Percentiles rank a stretch among this genome's conserved stretches.
phyloP scores from a whole-genome alignment of 2,113 vertebrate species.

The Grus americana region DNA sequence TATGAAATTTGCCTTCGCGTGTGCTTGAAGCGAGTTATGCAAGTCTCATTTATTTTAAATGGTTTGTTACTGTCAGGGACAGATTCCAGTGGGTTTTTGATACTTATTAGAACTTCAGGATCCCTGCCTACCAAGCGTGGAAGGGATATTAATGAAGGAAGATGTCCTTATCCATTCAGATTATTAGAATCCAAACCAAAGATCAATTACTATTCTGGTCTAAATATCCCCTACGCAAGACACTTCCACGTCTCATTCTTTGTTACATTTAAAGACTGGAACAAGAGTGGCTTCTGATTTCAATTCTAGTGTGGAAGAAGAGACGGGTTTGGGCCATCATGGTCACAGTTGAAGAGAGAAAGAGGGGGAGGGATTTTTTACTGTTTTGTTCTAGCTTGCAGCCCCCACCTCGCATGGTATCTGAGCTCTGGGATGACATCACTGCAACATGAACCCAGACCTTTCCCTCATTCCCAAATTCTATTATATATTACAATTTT shows the following conservation, averaged over 20 bases:
- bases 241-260: background rate
- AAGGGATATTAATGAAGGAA: background rate
- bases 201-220: background rate
- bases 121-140: fast-evolving
- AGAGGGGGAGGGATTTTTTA: background rate
- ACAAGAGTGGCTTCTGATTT: background rate
- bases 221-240: background rate
- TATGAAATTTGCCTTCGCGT: background rate
- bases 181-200: background rate
- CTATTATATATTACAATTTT: background rate
- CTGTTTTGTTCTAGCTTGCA: background rate
- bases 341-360: background rate
- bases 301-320: background rate
- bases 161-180: background rate
- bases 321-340: background rate
- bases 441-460: background rate
- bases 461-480: background rate
- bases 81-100: background rate
- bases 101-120: background rate
- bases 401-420: too few species aligned
- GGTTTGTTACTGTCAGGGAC: background rate
- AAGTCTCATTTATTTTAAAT: background rate
- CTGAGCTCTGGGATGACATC: background rate
- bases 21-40: background rate
- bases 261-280: background rate